Percentiles rank a stretch among this genome's conserved stretches.
Conservation (phyloP, 53 echinoderm and acorn worm genomes). For the Echinarachnius parma region DNA sequence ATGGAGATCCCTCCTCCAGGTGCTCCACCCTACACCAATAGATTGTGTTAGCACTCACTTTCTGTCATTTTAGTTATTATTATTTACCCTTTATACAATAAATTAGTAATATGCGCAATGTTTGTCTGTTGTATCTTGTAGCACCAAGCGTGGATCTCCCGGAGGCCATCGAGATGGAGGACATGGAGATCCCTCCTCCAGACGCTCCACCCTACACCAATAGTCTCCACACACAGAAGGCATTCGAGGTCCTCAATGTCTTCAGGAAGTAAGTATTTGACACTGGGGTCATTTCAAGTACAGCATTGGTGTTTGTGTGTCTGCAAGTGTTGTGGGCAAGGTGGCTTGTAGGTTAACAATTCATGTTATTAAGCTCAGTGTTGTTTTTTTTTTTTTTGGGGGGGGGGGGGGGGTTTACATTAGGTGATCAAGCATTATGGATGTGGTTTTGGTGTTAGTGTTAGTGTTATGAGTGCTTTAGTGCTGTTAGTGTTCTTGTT, state of each 20-base stretch:
- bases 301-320: too few species aligned
- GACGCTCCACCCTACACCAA: constrained; percentile 87
- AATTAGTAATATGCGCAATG: neutral
- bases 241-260: constrained; percentile 82
- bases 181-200: constrained; percentile 71
- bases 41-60: neutral
- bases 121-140: neutral
- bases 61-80: neutral
- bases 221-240: constrained; percentile 80
- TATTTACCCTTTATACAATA: neutral
- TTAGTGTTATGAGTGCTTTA: too few species aligned
- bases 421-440: too few species aligned
- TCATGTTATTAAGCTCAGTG: too few species aligned
- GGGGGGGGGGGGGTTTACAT: too few species aligned
- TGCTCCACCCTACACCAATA: constrained; percentile 76
- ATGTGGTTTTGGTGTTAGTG: too few species aligned
- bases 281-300: too few species aligned
- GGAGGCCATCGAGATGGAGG: constrained; percentile 63
- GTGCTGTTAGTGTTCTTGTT: too few species aligned
- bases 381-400: too few species aligned
- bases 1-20: constrained; percentile 77
- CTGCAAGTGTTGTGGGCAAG: too few species aligned
- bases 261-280: constrained; percentile 93
- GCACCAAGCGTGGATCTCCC: constrained; percentile 19
- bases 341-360: too few species aligned